Percentiles rank a stretch among this genome's conserved stretches.
Evolutionary conservation across 2,113 vertebrate species (phyloP).

Genomic region (Motacilla tschutschensis): DNA sequence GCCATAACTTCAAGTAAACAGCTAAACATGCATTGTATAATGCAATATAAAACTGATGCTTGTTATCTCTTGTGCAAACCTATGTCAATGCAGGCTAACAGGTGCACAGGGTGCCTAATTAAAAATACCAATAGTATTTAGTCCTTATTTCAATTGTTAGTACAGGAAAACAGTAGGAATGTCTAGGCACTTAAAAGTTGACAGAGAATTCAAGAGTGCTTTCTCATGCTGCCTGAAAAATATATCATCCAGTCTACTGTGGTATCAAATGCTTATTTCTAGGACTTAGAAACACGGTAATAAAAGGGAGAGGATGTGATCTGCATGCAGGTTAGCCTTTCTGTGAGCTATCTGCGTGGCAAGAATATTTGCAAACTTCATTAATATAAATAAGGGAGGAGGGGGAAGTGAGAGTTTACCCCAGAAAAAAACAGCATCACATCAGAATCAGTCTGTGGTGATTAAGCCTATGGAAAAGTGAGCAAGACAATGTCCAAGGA

Average conservation of each 20-base stretch:
- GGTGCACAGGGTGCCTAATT: neutral
- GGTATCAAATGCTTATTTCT: constrained; percentile 45
- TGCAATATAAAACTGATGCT: constrained; percentile 1
- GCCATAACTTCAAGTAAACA: constrained; percentile 35
- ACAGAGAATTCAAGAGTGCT: constrained; percentile 37
- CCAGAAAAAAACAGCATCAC: neutral
- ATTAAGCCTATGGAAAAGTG: neutral
- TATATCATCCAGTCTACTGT: constrained; percentile 25
- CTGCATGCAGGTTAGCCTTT: constrained; percentile 49
- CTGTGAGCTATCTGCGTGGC: constrained; percentile 20
- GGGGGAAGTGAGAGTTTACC: neutral
- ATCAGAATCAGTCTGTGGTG: neutral
- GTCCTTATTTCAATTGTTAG: neutral
- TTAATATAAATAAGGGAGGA: neutral
- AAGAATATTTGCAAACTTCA: constrained; percentile 34
- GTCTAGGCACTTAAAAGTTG: constrained; percentile 60
- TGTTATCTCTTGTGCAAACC: constrained; percentile 24
- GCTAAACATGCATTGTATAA: constrained; percentile 30
- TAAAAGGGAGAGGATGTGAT: constrained; percentile 16
- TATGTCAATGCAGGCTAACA: neutral
- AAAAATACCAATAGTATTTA: constrained; percentile 22
- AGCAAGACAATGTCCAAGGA: neutral
- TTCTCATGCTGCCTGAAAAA: constrained; percentile 53
- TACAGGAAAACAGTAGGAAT: constrained; percentile 26
- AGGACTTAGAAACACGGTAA: constrained; percentile 24